phyloP scores from a whole-genome alignment of 2,888 invertebrate genomes.

The Uropetala carovei region DNA sequence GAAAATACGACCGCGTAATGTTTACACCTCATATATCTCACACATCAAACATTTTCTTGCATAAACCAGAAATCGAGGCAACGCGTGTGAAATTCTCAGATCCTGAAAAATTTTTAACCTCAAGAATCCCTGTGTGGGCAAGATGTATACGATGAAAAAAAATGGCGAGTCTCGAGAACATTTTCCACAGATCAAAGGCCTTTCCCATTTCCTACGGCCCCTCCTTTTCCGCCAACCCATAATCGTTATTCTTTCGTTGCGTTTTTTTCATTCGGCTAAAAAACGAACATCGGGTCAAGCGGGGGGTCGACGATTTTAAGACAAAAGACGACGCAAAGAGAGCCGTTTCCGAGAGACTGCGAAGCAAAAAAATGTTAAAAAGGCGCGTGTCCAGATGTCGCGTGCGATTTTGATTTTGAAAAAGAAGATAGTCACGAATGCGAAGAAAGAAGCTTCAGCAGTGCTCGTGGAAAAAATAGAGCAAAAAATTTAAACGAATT shows the following conservation, averaged over 20 bases:
- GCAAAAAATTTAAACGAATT: too few relatives aligned
- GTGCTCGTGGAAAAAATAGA: too few relatives aligned
- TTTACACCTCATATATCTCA: background rate
- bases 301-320: background rate
- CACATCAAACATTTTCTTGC: background rate
- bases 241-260: background rate
- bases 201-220: background rate
- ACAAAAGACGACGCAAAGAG: background rate
- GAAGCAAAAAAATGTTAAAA: background rate
- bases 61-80: background rate
- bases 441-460: too few relatives aligned
- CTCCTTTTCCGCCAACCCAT: background rate
- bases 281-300: background rate
- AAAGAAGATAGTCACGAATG: too few relatives aligned
- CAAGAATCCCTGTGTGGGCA: background rate
- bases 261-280: background rate
- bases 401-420: too few relatives aligned
- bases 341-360: background rate
- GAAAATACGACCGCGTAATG: background rate
- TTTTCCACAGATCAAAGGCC: background rate
- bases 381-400: too few relatives aligned
- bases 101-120: background rate
- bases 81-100: background rate
- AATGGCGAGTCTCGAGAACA: background rate
- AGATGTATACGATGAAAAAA: slow-evolving; percentile 7